phyloP scores from a whole-genome alignment of 2,113 vertebrate species.

The Rattus rattus region DNA sequence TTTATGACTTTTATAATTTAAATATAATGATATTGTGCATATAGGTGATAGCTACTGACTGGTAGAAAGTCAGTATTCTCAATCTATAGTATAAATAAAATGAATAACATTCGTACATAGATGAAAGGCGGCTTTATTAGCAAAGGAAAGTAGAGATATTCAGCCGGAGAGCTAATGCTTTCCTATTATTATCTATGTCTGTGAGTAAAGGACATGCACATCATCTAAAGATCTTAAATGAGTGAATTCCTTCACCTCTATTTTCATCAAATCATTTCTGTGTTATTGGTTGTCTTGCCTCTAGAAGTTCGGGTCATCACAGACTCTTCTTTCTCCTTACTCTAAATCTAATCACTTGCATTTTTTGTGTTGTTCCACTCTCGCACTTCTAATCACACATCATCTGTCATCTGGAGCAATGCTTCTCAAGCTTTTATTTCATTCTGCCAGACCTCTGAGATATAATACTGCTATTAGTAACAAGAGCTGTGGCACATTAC shows the following conservation, averaged over 20 bases:
- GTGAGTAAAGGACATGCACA: neutral
- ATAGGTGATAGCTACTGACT: neutral
- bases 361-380: neutral
- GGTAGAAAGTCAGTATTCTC: neutral
- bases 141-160: neutral
- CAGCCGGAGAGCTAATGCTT: neutral
- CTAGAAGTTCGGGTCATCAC: neutral
- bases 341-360: neutral
- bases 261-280: slow-evolving; percentile 25
- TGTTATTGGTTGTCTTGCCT: neutral
- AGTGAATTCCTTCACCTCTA: neutral
- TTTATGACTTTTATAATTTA: neutral
- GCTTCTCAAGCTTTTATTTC: neutral
- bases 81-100: neutral
- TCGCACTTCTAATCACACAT: neutral
- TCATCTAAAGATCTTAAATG: neutral
- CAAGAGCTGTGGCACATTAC: neutral
- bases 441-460: neutral
- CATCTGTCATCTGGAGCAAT: neutral
- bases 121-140: neutral
- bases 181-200: neutral
- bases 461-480: neutral
- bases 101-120: neutral
- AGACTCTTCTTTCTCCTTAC: neutral
- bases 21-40: neutral